Percentiles rank a stretch among this genome's conserved stretches.
Conservation (phyloP, 2,113 vertebrate species). For the Andinoacara biseriatus region DNA sequence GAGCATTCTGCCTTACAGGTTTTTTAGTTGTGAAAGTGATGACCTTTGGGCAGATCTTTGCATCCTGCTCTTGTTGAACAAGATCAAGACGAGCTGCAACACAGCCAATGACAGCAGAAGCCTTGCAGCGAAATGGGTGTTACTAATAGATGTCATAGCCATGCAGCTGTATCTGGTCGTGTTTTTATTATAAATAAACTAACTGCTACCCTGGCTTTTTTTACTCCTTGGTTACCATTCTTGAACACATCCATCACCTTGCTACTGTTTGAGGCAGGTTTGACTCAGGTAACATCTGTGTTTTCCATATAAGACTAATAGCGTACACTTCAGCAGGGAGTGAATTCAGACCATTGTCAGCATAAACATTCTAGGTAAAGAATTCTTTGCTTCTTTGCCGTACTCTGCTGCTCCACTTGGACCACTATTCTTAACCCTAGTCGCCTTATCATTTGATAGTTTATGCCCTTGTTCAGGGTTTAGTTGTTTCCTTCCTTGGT, state of each 20-base stretch:
- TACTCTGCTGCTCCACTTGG: neutral
- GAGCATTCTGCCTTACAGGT: neutral
- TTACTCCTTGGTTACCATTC: too few relatives aligned
- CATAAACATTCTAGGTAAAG: fast-evolving
- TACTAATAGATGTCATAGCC: too few relatives aligned
- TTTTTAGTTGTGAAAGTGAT: neutral
- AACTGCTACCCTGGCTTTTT: neutral
- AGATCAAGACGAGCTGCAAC: neutral
- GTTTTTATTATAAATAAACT: neutral
- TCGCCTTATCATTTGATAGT: neutral
- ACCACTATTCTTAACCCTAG: neutral
- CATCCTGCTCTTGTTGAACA: neutral
- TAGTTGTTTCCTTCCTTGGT: neutral
- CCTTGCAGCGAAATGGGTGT: neutral
- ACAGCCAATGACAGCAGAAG: neutral
- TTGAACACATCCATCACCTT: neutral
- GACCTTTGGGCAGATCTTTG: neutral
- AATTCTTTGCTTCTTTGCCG: neutral
- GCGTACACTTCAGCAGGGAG: fast-evolving
- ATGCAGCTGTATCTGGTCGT: too few relatives aligned
- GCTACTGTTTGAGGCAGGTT: neutral
- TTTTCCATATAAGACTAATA: neutral
- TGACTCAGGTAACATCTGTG: fast-evolving
- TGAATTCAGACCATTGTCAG: neutral
- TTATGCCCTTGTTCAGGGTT: neutral